Base-by-base conservation (phyloP, 2,888 invertebrate species). In the Parthenolecanium corni region DNA sequence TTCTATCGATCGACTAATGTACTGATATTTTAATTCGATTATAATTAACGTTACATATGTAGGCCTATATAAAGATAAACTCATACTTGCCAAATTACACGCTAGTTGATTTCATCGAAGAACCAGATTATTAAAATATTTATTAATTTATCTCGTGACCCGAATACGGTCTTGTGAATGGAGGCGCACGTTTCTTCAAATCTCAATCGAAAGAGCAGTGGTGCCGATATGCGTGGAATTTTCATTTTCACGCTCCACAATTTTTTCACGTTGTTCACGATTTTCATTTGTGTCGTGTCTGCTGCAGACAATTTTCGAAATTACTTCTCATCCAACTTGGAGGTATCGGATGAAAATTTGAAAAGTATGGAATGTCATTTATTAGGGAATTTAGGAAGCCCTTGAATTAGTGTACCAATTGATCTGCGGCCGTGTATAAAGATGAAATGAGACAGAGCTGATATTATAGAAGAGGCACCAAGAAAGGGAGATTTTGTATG, bases 71-170 rank as follows among this genome's bases (percentile, higher is more conserved):
- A 31, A 4, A 40, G 36, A 53, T 53, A 36, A 53, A 40, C 40
- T 53, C 53, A 53, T n/a, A n/a, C 53, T 40, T 53, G 53, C 53
- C 53, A 53, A 53, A 53, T 53, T 53, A 53, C 53, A 53, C 53
- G 21, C 42, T 38, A 40, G 40, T 53, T 53, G 53, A 53, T 53
- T 53, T 53, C 53, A 53, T 53, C 53, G 40, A 53, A 53, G 53
- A 53, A 53, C 53, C 53, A 53, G 53, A 53, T 53, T 53, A n/a
- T n/a, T n/a, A n/a, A 53, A 53, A 53, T 38, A 53, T 38, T 53
- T 53, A 53, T 53, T 53, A 53, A 53, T 53, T 53, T 53, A 53
- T 53, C 53, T 53, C 40, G 42, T 53, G 53, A 53, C 53, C 53
- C 40, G 53, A 53, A 53, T 53, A 40, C 53, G 40, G 40, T 18